phyloP scores from a whole-genome alignment of 2,888 invertebrate species.

The Eristalis pertinax region DNA sequence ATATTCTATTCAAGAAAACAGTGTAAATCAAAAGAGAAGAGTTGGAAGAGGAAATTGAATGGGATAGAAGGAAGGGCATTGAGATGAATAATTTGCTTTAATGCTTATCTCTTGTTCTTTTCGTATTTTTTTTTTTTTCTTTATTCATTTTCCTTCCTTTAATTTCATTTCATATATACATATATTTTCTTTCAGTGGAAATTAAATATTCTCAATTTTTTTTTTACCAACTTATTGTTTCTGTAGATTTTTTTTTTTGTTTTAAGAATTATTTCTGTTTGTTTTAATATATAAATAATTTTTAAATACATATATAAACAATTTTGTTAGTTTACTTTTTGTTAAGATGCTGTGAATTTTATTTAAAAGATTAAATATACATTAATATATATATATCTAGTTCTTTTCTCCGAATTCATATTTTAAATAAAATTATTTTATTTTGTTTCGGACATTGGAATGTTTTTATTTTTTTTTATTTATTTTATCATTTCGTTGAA shows the following conservation, averaged over 20 bases:
- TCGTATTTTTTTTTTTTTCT: too few relatives aligned
- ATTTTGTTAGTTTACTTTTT: conserved; percentile 58
- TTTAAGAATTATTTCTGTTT: conserved; percentile 44
- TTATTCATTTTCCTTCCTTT: conserved; percentile 10
- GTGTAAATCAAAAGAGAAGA: conserved; percentile 2
- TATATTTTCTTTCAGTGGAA: not conserved
- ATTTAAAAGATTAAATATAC: conserved; percentile 45
- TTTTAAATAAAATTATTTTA: conserved; percentile 55
- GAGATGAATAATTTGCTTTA: conserved; percentile 52
- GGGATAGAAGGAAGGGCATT: conserved; percentile 46
- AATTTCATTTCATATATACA: conserved; percentile 17
- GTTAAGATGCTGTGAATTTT: conserved; percentile 72
- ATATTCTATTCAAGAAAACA: conserved; percentile 36
- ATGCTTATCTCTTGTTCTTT: conserved; percentile 49
- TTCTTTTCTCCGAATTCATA: conserved; percentile 52
- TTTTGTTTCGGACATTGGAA: conserved; percentile 37
- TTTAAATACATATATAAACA: conserved; percentile 24
- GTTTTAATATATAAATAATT: conserved; percentile 30
- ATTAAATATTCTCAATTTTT: conserved; percentile 25
- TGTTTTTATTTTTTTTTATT: conserved; percentile 24
- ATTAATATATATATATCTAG: conserved; percentile 34
- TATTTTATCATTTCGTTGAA: not conserved
- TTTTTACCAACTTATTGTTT: conserved; percentile 31
- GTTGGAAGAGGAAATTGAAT: conserved; percentile 4
- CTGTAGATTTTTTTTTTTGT: conserved; percentile 25